A percentile compares a stretch with the other conserved stretches of the same genome.
These are phyloP conservation scores for Solen grandis DNA, from an alignment of 1,140 invertebrate species.

Conservation along the genomic window DNA sequence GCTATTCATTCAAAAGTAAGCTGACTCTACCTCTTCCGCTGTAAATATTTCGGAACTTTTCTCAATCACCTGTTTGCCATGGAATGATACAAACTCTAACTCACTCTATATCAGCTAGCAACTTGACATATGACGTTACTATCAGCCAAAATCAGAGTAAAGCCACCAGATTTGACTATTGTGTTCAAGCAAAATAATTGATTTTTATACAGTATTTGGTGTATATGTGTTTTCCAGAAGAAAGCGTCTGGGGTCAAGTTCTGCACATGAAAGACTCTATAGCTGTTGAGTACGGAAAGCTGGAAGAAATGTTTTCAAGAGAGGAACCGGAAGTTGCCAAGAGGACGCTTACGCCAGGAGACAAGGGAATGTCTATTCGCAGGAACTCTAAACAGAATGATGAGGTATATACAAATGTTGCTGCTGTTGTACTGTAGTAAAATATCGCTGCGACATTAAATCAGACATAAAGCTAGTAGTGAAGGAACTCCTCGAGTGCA, in stretches of 20 bases:
- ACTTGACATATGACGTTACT: conserved; percentile 71
- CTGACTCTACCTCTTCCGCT: too few species aligned
- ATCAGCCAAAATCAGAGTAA: too few species aligned
- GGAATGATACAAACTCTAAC: too few species aligned
- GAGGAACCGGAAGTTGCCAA: conserved; percentile 40
- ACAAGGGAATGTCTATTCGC: conserved; percentile 59
- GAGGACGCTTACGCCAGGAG: conserved; percentile 31
- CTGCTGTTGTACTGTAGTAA: neutral
- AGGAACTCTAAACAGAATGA: conserved; percentile 56
- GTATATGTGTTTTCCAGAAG: conserved; percentile 86
- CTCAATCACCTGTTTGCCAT: neutral
- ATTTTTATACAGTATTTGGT: too few species aligned
- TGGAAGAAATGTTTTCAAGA: conserved; percentile 78
- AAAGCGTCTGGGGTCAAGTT: conserved; percentile 96
- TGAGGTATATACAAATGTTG: conserved; percentile 60
- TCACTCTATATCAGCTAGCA: too few species aligned
- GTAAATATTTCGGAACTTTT: neutral
- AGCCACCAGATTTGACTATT: too few species aligned
- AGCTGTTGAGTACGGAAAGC: conserved; percentile 79
- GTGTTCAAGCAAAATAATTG: too few species aligned
- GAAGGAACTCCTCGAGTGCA: too few species aligned
- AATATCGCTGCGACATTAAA: too few species aligned
- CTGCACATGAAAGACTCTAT: conserved; percentile 90
- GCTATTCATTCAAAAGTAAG: conserved; percentile 68
- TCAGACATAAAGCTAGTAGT: too few species aligned